A percentile compares a stretch with the other conserved stretches of the same genome.
phyloP scores from a whole-genome alignment of 1,140 invertebrate genomes.

The Leguminivora glycinivorella region DNA sequence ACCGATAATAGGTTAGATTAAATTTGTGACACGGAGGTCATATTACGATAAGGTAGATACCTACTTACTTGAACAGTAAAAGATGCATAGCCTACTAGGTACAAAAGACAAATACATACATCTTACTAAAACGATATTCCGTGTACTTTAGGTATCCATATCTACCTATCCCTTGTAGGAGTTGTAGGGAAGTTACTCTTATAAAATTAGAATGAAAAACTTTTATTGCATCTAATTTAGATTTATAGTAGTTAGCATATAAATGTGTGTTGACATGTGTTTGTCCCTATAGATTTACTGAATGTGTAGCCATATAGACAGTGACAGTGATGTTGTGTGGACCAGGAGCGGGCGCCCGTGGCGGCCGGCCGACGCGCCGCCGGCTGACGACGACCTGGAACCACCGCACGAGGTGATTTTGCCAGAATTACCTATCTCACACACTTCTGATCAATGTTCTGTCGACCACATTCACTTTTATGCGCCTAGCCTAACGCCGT shows the following conservation, averaged over 20 bases:
- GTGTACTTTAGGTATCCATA: too few species aligned
- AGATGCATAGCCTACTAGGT: too few species aligned
- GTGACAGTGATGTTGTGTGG: slow-evolving; percentile 66
- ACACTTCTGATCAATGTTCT: slow-evolving; percentile 51
- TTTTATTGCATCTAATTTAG: not conserved
- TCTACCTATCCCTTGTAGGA: too few species aligned
- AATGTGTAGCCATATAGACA: slow-evolving; percentile 31
- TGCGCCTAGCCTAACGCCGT: slow-evolving; percentile 58
- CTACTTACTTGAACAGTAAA: too few species aligned
- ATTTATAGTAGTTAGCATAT: not conserved
- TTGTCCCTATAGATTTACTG: slow-evolving; percentile 25
- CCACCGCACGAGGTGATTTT: slow-evolving; percentile 75
- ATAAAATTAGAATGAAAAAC: not conserved
- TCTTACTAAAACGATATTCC: too few species aligned
- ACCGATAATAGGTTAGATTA: too few species aligned
- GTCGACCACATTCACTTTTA: slow-evolving; percentile 61
- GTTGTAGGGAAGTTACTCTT: not conserved
- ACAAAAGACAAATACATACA: too few species aligned
- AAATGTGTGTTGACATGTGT: slow-evolving; percentile 15
- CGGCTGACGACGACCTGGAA: slow-evolving; percentile 66
- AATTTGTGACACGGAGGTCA: too few species aligned
- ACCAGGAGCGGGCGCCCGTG: slow-evolving; percentile 72
- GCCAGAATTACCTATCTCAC: slow-evolving; percentile 76
- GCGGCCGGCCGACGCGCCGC: slow-evolving; percentile 64
- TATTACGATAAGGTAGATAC: too few species aligned